Percentiles rank a stretch among this genome's conserved stretches.
Evolutionary conservation across 1,140 invertebrate species (phyloP).

Genomic region (Sitodiplosis mosellana): DNA sequence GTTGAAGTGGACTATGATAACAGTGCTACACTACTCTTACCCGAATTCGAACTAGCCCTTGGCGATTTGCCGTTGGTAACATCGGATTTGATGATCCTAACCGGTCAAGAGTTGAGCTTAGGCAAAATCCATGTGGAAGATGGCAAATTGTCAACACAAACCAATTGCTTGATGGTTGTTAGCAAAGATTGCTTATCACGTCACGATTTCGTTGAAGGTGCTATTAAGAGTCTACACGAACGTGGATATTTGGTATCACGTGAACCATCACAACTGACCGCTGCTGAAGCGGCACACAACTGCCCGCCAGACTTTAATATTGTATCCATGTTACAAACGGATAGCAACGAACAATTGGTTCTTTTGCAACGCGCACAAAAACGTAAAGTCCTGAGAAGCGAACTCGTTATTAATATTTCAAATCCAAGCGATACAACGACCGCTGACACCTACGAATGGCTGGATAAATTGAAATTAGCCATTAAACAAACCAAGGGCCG

Average conservation of each 20-base stretch:
- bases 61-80: constrained; percentile 37
- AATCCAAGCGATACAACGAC: constrained; percentile 3
- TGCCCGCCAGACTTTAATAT: constrained; percentile 11
- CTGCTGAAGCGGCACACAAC: constrained; percentile 7
- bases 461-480: constrained; percentile 30
- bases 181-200: constrained; percentile 26
- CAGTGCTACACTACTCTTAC: constrained; percentile 26
- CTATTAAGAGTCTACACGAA: constrained; percentile 18
- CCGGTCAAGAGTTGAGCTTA: constrained; percentile 29
- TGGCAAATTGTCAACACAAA: constrained; percentile 35
- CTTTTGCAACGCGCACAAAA: constrained; percentile 17
- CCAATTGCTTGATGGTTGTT: constrained; percentile 34
- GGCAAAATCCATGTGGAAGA: constrained; percentile 37
- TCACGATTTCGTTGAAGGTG: constrained; percentile 11
- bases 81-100: constrained; percentile 26
- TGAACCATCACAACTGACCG: constrained; percentile 16
- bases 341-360: constrained; percentile 13
- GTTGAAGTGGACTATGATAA: constrained; percentile 31
- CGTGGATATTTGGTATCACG: constrained; percentile 30
- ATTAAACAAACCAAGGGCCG: constrained; percentile 23
- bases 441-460: constrained; percentile 30
- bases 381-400: constrained; percentile 11
- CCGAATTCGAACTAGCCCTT: constrained; percentile 33
- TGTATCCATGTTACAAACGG: constrained; percentile 15
- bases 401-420: constrained; percentile 16